A percentile compares a stretch with the other conserved stretches of the same genome.
Conservation (phyloP, 2,888 invertebrate genomes). For the Syrista parreyssii region DNA sequence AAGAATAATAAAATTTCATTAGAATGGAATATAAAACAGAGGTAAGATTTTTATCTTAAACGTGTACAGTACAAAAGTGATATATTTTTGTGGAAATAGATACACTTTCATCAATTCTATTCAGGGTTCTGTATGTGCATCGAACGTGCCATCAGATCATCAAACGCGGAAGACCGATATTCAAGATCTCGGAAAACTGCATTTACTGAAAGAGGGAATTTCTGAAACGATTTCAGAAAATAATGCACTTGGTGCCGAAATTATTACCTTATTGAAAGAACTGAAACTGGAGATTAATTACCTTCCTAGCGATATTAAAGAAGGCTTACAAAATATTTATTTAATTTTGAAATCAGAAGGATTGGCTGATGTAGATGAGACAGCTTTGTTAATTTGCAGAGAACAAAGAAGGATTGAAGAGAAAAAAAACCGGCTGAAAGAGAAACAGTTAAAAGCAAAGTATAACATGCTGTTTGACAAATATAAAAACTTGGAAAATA, state of each 20-base stretch:
- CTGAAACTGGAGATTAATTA: constrained; percentile 46
- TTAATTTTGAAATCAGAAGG: constrained; percentile 46
- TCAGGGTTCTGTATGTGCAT: background rate
- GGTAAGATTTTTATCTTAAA: background rate
- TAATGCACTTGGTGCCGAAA: constrained; percentile 41
- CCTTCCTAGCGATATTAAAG: constrained; percentile 43
- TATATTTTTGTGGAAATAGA: background rate
- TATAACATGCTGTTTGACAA: constrained; percentile 44
- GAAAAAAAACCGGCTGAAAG: constrained; percentile 39
- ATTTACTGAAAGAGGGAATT: constrained; percentile 41
- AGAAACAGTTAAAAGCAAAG: constrained; percentile 40
- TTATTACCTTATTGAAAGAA: constrained; percentile 36
- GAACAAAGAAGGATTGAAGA: constrained; percentile 41
- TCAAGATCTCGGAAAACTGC: constrained; percentile 29
- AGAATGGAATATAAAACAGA: background rate
- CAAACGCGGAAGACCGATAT: background rate
- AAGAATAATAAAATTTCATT: background rate
- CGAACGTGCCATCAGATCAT: background rate
- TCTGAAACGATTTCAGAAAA: constrained; percentile 52
- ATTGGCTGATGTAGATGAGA: constrained; percentile 44
- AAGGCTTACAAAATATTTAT: constrained; percentile 43
- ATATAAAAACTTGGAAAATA: constrained; percentile 40
- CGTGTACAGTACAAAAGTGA: background rate
- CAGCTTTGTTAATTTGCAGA: constrained; percentile 35
- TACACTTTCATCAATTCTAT: constrained; percentile 1